Evolutionary conservation across 2,888 invertebrate species (phyloP).

Genomic region (Acanthacorydalis orientalis): DNA sequence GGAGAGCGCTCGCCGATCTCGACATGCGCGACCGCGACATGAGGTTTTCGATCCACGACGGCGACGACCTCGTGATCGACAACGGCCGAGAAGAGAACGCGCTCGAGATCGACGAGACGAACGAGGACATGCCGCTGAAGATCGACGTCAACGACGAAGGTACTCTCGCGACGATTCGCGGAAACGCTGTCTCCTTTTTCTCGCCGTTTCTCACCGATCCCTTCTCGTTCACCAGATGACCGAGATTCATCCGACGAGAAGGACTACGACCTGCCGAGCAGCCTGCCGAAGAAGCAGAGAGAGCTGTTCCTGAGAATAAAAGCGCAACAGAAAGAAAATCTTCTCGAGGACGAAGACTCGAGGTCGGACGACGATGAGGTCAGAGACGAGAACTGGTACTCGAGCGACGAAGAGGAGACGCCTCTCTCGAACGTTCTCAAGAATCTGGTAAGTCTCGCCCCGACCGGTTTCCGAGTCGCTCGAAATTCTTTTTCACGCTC

Average conservation of each 20-base stretch:
- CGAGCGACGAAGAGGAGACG: constrained; percentile 56
- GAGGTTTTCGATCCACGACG: not conserved
- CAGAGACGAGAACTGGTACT: constrained; percentile 51
- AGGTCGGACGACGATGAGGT: constrained; percentile 15
- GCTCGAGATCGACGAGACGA: constrained; percentile 32
- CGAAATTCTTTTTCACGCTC: too few relatives aligned
- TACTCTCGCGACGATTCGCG: not conserved
- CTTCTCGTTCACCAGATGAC: not conserved
- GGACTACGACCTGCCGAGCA: constrained; percentile 26
- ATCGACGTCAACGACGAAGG: constrained; percentile 4
- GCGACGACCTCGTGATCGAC: constrained; percentile 17
- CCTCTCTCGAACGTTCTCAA: constrained; percentile 8
- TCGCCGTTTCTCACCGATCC: not conserved
- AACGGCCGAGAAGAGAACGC: constrained; percentile 40
- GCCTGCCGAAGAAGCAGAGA: constrained; percentile 45
- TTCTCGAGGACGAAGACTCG: constrained; percentile 20
- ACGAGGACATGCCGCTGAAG: not conserved
- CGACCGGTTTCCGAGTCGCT: too few relatives aligned
- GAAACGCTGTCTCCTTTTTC: not conserved
- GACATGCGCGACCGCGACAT: not conserved
- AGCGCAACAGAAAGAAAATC: constrained; percentile 39
- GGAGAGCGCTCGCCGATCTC: constrained; percentile 1
- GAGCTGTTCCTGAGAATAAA: constrained; percentile 49
- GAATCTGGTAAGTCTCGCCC: constrained; percentile 8
- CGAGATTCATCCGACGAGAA: not conserved